Conservation (phyloP, 2,888 invertebrate species). For the Phortica magna region DNA sequence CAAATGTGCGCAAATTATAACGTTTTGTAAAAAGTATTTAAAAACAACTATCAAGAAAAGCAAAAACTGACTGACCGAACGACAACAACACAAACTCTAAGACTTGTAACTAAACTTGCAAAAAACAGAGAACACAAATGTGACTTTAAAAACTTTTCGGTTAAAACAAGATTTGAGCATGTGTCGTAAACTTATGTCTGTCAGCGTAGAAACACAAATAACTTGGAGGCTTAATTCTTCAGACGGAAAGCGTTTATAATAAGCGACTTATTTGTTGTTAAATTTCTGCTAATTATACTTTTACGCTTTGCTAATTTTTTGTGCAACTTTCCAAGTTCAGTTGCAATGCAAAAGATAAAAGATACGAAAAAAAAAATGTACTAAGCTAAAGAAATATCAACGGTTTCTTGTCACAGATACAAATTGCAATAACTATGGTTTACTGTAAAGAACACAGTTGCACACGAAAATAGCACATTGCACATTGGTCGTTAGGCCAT, state of each 20-base stretch:
- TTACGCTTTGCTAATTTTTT: slow-evolving; percentile 5
- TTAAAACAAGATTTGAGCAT: no score
- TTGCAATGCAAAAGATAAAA: neutral
- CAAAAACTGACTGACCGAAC: neutral
- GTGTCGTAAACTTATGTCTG: no score
- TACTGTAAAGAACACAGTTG: neutral
- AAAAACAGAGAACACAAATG: no score
- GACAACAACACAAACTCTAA: no score
- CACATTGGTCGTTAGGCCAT: neutral
- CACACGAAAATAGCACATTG: neutral
- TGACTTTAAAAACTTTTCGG: no score
- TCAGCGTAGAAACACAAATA: no score
- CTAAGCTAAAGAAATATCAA: slow-evolving; percentile 14
- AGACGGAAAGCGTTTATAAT: slow-evolving; percentile 3
- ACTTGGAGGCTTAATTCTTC: neutral
- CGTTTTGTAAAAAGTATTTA: neutral
- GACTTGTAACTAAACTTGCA: no score
- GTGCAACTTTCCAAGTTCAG: slow-evolving; percentile 14
- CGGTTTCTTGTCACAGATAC: neutral
- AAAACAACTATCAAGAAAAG: neutral
- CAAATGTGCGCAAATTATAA: neutral
- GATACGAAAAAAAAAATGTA: neutral
- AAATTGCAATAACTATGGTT: neutral
- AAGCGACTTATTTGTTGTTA: slow-evolving; percentile 4
- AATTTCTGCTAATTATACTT: slow-evolving; percentile 20